Evolutionary conservation across 1,140 invertebrate species (phyloP).

Genomic region (Palaemon carinicauda): DNA sequence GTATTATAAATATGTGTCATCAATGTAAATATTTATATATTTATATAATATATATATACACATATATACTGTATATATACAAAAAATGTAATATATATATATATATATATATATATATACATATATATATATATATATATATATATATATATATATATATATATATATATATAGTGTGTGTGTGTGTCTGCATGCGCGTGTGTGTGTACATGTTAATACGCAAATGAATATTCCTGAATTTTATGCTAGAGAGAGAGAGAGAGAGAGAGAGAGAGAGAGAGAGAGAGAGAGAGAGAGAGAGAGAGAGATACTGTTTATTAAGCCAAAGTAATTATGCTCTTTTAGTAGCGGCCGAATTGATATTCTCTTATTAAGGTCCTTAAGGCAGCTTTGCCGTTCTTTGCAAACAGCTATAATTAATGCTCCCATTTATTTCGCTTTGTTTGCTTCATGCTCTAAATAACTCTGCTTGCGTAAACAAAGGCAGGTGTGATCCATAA

Average conservation of each 20-base stretch:
- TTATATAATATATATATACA: neutral
- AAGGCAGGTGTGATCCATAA: too few species aligned
- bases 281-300: too few species aligned
- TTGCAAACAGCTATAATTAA: too few species aligned
- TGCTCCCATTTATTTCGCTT: too few species aligned
- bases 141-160: neutral
- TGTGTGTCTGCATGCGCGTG: neutral
- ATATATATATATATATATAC: neutral
- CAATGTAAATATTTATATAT: neutral
- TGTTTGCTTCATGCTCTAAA: too few species aligned
- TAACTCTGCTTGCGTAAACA: too few species aligned
- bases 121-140: neutral
- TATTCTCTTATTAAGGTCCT: too few species aligned
- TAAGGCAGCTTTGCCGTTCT: too few species aligned
- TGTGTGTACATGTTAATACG: neutral
- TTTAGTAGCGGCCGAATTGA: neutral
- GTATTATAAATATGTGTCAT: neutral
- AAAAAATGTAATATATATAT: neutral
- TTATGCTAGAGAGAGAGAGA: too few species aligned
- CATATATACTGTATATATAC: neutral
- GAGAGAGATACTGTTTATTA: too few species aligned
- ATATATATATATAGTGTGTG: neutral
- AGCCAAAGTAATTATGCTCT: neutral
- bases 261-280: too few species aligned
- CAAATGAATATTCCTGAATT: neutral